A percentile compares a stretch with the other conserved stretches of the same genome.
Conservation (phyloP, 2,888 invertebrate species). For the Arctia plantaginis region DNA sequence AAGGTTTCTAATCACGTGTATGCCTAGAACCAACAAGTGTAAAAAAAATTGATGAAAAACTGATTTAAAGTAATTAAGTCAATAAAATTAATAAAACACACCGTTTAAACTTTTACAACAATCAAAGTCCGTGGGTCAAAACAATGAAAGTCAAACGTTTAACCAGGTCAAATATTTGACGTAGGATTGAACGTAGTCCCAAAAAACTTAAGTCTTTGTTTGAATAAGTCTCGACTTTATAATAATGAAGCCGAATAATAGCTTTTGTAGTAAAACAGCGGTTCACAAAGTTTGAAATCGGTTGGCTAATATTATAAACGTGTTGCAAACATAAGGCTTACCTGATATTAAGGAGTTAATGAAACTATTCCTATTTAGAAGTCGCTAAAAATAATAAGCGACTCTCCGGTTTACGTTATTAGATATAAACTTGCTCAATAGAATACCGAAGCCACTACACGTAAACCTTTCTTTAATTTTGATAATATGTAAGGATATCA, state of each 20-base stretch:
- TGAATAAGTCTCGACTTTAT: slow-evolving; percentile 33
- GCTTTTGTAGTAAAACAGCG: slow-evolving; percentile 37
- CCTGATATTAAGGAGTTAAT: neutral
- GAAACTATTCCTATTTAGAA: neutral
- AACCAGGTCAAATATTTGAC: slow-evolving; percentile 24
- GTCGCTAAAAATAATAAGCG: neutral
- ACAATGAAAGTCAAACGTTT: slow-evolving; percentile 11
- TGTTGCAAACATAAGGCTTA: neutral
- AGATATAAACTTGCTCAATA: neutral
- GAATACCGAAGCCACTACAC: neutral
- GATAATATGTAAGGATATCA: neutral
- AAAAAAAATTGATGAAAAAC: neutral
- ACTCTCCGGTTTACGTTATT: neutral
- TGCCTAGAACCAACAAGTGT: neutral
- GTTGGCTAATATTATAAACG: neutral
- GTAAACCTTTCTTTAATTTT: neutral
- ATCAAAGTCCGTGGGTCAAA: neutral
- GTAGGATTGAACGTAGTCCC: slow-evolving; percentile 12
- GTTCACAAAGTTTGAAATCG: slow-evolving; percentile 30
- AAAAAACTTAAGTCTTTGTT: slow-evolving; percentile 33
- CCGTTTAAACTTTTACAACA: neutral
- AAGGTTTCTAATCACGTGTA: too few species aligned
- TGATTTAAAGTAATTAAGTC: neutral
- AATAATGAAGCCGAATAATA: slow-evolving; percentile 40
- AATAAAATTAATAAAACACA: slow-evolving; percentile 1